Base-by-base conservation (phyloP, 2,797 vertebrate genomes). In the Luscinia megarhynchos region DNA sequence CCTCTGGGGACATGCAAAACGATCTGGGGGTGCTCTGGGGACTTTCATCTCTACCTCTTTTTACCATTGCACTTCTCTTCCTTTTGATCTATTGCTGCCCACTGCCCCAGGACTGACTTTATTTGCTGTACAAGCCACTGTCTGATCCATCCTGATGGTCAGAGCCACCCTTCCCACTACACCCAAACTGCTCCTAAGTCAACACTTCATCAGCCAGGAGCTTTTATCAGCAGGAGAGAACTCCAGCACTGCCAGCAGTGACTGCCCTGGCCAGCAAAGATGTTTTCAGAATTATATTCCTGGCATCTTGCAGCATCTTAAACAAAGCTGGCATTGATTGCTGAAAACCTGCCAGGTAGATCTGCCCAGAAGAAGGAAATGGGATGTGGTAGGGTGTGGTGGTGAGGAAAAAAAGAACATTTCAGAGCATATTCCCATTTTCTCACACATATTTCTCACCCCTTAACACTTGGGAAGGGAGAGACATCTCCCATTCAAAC, bases 291-390 rank as follows among this genome's bases (percentile, higher is more conserved):
- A 82, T 76, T 2, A 61, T 66, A 53, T 78, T 57, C 38, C 92
- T 64, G 85, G 80, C n/a, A 3, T 32, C 29, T 57, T 51, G 19
- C 1, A 0, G 41, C 40, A n/a, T 48, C 45, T 78, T 94, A 34
- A 87, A 92, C 59, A 83, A 77, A 79, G 40, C 40, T 92, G 73
- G 79, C 58, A 43, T 24, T 11, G 63, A 50, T 80, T 85, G 81
- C 55, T 93, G 91, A 80, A 93, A 57, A 94, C 40, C 58, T 94
- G 58, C 69, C 80, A 85, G 78, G 66, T 53, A 81, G 45, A 91
- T 89, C 86, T 95, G 41, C 87, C 67, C 78, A 84, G 66, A 86
- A 94, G 82, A 14, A 61, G 78, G 73, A 96, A 94, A 87, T 40
- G 34, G 38, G 67, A 70, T 61, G 74, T 38, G 22, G 77, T 90